Evolutionary conservation across 2,797 vertebrate species (phyloP).

Genomic region (Calcarius lapponicus): DNA sequence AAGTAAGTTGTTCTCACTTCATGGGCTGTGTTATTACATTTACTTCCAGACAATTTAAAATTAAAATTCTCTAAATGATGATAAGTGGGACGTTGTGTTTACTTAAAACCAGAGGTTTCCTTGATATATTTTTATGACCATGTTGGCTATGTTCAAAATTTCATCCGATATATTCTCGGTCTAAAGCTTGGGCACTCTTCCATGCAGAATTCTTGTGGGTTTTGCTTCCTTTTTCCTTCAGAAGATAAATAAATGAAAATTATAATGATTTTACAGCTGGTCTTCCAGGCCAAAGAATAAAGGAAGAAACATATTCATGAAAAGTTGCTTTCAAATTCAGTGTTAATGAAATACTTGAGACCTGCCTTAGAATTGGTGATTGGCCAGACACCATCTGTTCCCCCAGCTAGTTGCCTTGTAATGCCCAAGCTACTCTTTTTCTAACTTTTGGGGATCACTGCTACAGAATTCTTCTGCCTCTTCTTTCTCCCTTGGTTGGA

Average conservation of each 20-base stretch:
- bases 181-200: not conserved
- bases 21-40: not conserved
- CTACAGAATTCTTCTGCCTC: not conserved
- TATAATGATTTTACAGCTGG: not conserved
- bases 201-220: not conserved
- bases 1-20: not conserved
- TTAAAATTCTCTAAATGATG: not conserved
- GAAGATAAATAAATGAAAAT: constrained; percentile 10
- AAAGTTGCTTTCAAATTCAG: constrained; percentile 36
- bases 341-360: constrained; percentile 20
- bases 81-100: not conserved
- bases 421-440: constrained; percentile 30
- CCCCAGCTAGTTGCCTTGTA: not conserved
- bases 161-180: not conserved
- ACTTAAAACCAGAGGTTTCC: not conserved
- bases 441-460: not conserved
- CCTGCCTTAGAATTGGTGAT: not conserved
- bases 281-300: constrained; percentile 10
- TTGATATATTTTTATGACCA: not conserved
- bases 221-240: constrained; percentile 15
- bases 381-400: constrained; percentile 38
- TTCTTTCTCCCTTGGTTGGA: not conserved
- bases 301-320: not conserved
- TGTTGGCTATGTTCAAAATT: not conserved
- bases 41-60: not conserved